phyloP scores from a whole-genome alignment of 2,888 invertebrate species.

The Rapana venosa region DNA sequence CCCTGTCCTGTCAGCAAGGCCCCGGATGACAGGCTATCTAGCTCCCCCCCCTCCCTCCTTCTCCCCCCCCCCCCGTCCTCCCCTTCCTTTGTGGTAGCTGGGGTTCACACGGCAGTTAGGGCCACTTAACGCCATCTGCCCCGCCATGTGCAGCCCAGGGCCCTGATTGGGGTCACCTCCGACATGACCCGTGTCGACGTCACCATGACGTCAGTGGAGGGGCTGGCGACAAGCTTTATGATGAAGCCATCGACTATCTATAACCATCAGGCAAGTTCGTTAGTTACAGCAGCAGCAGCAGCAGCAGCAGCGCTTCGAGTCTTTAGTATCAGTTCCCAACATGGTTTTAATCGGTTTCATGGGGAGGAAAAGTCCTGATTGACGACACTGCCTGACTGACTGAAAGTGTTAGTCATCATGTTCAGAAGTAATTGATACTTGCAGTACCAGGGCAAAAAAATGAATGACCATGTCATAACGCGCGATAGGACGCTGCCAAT shows the following conservation, averaged over 20 bases:
- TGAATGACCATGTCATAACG: too few relatives aligned
- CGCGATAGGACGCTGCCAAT: too few relatives aligned
- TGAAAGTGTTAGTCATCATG: too few relatives aligned
- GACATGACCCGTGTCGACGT: not conserved
- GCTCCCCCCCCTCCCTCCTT: not conserved
- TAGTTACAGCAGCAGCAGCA: not conserved
- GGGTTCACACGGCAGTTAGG: not conserved
- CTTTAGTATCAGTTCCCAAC: not conserved
- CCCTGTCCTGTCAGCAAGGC: not conserved
- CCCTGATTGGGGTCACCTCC: constrained; percentile 16
- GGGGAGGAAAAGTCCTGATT: not conserved
- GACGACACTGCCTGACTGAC: too few relatives aligned
- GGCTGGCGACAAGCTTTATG: not conserved
- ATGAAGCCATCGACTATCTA: not conserved
- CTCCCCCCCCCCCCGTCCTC: not conserved
- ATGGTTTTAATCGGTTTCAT: not conserved
- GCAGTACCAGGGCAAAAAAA: too few relatives aligned
- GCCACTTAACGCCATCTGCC: not conserved
- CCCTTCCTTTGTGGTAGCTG: not conserved
- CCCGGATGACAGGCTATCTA: not conserved
- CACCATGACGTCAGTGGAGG: not conserved
- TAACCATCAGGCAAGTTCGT: not conserved
- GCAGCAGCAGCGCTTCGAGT: not conserved
- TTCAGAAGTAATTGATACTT: too few relatives aligned
- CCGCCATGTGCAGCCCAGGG: not conserved